These are phyloP conservation scores for Dicranocentrus wangi DNA, from an alignment of 2,888 invertebrate genomes.

Conservation along the genomic window DNA sequence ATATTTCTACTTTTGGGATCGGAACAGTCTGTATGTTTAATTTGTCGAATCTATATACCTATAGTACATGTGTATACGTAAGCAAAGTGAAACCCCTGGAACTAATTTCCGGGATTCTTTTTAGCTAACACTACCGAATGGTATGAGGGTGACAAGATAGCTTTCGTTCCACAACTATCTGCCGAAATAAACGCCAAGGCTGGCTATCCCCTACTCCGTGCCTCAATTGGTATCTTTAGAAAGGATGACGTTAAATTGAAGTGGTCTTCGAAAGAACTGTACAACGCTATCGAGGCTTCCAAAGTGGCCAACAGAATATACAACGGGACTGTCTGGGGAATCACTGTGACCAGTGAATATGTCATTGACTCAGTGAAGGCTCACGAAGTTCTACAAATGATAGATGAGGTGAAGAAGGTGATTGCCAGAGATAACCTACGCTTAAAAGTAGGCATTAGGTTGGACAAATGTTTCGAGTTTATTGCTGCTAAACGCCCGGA, in stretches of 20 bases:
- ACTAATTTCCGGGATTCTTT: no score
- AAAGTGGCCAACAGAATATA: slow-evolving; percentile 55
- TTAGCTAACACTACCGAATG: slow-evolving; percentile 50
- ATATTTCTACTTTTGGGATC: slow-evolving; percentile 61
- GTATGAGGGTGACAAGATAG: slow-evolving; percentile 51
- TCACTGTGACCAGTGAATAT: slow-evolving; percentile 56
- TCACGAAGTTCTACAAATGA: slow-evolving; percentile 34
- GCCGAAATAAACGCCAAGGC: slow-evolving; percentile 53
- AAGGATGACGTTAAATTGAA: slow-evolving; percentile 37
- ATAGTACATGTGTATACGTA: no score
- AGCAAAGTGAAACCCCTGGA: no score
- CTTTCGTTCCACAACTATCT: slow-evolving; percentile 33
- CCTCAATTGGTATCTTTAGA: slow-evolving; percentile 52
- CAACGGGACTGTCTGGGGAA: slow-evolving; percentile 61
- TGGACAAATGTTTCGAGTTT: slow-evolving; percentile 38
- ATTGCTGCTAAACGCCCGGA: slow-evolving; percentile 25
- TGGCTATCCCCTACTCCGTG: slow-evolving; percentile 32
- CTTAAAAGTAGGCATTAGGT: slow-evolving; percentile 55
- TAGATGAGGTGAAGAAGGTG: slow-evolving; percentile 28
- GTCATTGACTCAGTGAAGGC: slow-evolving; percentile 21
- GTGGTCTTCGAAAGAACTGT: slow-evolving; percentile 55
- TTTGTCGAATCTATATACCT: no score
- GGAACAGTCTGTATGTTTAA: slow-evolving; percentile 59
- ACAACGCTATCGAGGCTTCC: slow-evolving; percentile 55
- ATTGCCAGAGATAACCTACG: slow-evolving; percentile 23